Evolutionary conservation across 2,888 invertebrate genomes (phyloP), one percentile per base, ranked within the genome.

Genomic region (Platycnemis pennipes): DNA sequence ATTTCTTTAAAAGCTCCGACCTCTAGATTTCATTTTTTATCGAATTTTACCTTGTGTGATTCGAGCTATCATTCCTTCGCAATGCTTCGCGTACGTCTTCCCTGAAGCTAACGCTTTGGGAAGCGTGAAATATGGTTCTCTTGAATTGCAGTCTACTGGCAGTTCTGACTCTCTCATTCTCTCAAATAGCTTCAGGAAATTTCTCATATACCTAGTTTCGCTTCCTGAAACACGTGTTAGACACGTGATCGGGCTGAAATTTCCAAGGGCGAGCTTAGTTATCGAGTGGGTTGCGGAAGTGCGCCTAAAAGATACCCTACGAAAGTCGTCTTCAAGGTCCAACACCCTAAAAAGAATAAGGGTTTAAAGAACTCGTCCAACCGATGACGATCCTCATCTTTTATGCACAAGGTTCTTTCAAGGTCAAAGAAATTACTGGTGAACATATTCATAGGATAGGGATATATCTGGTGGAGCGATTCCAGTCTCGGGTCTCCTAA

Each of bases 241-340:
- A 26, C 91, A 69, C 63, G 91, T 91, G 69, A 91, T 91, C 11
- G 16, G 56, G 26, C 63, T 42, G 56, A 13, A 26, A 11, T 42
- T 7, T 49, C 7, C 56, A 56, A 37, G 42, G 22, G 5, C 31
- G 22, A 42, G 53, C 37, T 91, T n/a, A 37, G 53, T 53, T 89
- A 53, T 19, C 26, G 49, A 44, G 44, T 44, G 63, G 26, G 42
- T 63, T 91, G 91, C 91, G 91, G 69, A 91, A 91, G 91, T 44
- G 5, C 26, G 26, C 89, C n/a, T 26, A n/a, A 44, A 69, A 69
- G 91, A 91, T 69, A 91, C 91, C 63, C 44, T 63, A 69, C 69
- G 44, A 44, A 44, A 44, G 69, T 69, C 63, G 37, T 63, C 42
- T 31, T 42, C 16, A 91, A 37, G 69, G 44, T 45, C 69, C 16